Percentiles rank a stretch among this genome's conserved stretches.
Conservation (phyloP, 2,113 vertebrate species). For the Crypturellus undulatus region DNA sequence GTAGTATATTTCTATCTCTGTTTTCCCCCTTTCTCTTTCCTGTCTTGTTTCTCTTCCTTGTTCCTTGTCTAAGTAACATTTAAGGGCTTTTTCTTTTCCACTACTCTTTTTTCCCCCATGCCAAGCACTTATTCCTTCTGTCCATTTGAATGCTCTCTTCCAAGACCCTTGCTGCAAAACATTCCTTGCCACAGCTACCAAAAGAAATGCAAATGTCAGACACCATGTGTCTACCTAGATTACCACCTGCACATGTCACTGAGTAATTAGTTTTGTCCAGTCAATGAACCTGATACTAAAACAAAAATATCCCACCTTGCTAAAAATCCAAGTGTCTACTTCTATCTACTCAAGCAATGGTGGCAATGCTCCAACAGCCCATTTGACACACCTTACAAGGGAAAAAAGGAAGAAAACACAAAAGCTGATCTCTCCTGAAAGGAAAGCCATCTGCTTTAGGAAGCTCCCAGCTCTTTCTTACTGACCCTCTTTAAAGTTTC, state of each 20-base stretch:
- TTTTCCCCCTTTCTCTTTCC: neutral
- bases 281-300: neutral
- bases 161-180: neutral
- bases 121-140: neutral
- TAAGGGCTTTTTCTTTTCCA: neutral
- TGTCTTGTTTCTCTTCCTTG: neutral
- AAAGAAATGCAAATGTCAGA: neutral
- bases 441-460: neutral
- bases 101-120: neutral
- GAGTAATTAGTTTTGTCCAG: neutral
- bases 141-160: neutral
- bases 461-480: neutral
- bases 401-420: neutral
- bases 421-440: neutral
- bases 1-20: neutral
- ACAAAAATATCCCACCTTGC: neutral
- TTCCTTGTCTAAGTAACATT: neutral
- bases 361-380: neutral
- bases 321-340: neutral
- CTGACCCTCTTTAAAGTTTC: neutral
- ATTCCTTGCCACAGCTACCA: neutral
- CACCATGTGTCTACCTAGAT: slow-evolving; percentile 2
- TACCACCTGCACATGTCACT: slow-evolving; percentile 5
- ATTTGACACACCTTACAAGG: neutral
- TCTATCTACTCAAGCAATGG: neutral